Evolutionary conservation across 2,113 vertebrate genomes (phyloP), one percentile per base, ranked within the genome.

Genomic region (Parus major): DNA sequence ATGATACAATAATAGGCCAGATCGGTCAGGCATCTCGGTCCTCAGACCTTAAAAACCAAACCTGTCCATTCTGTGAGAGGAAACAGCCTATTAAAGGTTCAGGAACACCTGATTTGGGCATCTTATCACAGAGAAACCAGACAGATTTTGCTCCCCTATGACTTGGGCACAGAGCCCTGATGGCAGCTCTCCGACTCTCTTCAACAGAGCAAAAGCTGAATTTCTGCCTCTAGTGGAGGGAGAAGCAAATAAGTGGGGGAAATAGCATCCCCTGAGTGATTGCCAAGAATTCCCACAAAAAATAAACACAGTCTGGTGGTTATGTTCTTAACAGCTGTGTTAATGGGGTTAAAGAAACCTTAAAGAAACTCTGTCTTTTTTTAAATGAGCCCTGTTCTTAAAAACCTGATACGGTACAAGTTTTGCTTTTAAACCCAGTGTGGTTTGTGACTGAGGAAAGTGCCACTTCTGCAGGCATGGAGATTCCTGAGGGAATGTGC

Each of bases 251-350:
- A 92, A 95, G 41, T 86, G 80, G 90, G 89, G 77, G 82, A 88
- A 97, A 94, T 7, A 78, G 95, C 91, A 96, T 96, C 94, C 89
- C 94, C 81, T 95, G 86, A 95, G 91, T 76, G 78, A 95, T 93
- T 81, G 92, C 94, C 93, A 95, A 89, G 92, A 94, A 94, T 95
- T 96, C 92, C 93, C 90, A 95, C 79, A 93, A 95, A 92, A 93
- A 95, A 95, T 96, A 96, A 96, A 97, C 92, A 96, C 93, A 95
- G 93, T 96, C 92, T 91, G 88, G 92, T 96, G 92, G 96, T 97
- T 94, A 95, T 94, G 94, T 94, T 97, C 95, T 96, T 94, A 96
- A 95, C 84, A 95, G 94, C 93, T 94, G 94, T 95, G 92, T 95
- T 95, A 96, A 96, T 82, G 90, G 92, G 93, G 88, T 94, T 95